These are phyloP conservation scores for Drosophila tanythrix DNA, from an alignment of 2,888 invertebrate genomes.

Conservation along the genomic window DNA sequence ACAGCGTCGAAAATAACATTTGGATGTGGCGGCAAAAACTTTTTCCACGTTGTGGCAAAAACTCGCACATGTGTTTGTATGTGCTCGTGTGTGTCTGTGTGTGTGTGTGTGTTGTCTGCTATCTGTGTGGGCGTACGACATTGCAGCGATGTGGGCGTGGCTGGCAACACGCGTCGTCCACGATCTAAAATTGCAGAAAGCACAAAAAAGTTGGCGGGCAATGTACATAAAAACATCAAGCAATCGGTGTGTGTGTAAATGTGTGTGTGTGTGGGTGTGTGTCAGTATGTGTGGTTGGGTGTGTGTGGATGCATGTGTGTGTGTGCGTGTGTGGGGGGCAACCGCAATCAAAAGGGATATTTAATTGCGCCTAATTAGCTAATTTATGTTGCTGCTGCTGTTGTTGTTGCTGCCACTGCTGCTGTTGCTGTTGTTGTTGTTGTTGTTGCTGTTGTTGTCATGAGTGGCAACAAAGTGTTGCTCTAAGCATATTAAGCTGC, in stretches of 20 bases:
- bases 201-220: slow-evolving; percentile 57
- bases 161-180: slow-evolving; percentile 64
- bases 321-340: slow-evolving; percentile 41
- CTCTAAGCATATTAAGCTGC: slow-evolving; percentile 69
- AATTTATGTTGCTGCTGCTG: slow-evolving; percentile 69
- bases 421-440: slow-evolving; percentile 18
- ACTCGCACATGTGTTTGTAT: slow-evolving; percentile 34
- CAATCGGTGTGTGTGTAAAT: neutral
- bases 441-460: slow-evolving; percentile 21
- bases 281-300: neutral
- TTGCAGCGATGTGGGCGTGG: slow-evolving; percentile 68
- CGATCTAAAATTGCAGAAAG: slow-evolving; percentile 70
- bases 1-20: slow-evolving; percentile 77
- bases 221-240: slow-evolving; percentile 62
- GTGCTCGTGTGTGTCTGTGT: slow-evolving; percentile 21
- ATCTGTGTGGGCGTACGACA: slow-evolving; percentile 62
- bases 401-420: slow-evolving; percentile 29
- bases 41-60: slow-evolving; percentile 74
- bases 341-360: slow-evolving; percentile 79
- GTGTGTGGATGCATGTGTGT: slow-evolving; percentile 27
- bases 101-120: slow-evolving; percentile 20
- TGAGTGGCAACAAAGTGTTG: slow-evolving; percentile 62
- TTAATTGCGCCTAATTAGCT: slow-evolving; percentile 79
- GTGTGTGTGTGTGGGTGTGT: neutral
- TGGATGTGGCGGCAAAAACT: slow-evolving; percentile 71